Base-by-base conservation (phyloP, 2,797 vertebrate species). In the Balearica regulorum region DNA sequence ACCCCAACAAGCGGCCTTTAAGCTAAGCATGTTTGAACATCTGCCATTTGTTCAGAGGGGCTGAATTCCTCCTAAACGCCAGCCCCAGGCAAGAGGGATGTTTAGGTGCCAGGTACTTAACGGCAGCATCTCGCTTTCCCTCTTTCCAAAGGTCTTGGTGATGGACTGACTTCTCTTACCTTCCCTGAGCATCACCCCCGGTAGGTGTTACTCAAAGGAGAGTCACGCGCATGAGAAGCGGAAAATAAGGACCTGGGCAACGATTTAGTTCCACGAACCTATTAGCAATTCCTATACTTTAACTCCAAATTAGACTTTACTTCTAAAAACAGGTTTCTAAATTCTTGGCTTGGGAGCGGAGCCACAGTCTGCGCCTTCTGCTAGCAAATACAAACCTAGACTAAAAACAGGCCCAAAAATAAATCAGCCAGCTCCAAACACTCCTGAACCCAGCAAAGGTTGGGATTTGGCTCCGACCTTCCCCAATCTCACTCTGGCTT, bases 251-350 rank as follows among this genome's bases (percentile, higher is more conserved):
- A 90, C 68, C 94, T n/a, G 48, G 66, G 7, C 73, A 73, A 48
- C 3, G 5, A 37, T 69, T 89, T 15, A 87, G 65, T 80, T 64
- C 81, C 71, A 65, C 1, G 0, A 93, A 55, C 1, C 1, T n/a
- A 89, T 87, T 41, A 95, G 51, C 62, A 58, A 82, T 51, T 72
- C 54, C 80, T 29, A 18, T 13, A 54, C 86, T 95, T 76, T 79
- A 69, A 91, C 75, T 90, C 65, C 77, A 92, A 95, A 93, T 91
- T 83, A 94, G 90, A 89, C 83, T 89, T 82, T 31, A 73, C 10
- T 26, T 92, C 77, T 95, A 65, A 93, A 88, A 94, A 37, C 53
- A 65, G 83, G 77, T 72, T 89, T 84, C 51, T 81, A 33, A 83
- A 90, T 95, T 81, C 88, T 88, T 81, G 73, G 53, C 65, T 90